Conservation (phyloP, 2,888 invertebrate genomes). For the Epinotia ramella region DNA sequence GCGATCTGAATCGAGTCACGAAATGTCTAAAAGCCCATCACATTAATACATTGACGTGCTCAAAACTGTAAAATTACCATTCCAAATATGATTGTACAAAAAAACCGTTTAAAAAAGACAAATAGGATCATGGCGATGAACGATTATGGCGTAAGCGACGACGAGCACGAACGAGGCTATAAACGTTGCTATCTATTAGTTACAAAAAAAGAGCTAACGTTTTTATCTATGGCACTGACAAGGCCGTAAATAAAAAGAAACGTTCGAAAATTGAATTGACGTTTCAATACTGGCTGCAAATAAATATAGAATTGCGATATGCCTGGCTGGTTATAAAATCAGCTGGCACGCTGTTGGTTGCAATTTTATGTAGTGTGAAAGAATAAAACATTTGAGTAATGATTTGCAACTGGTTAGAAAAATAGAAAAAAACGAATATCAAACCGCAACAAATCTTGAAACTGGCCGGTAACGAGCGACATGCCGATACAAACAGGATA, state of each 20-base stretch:
- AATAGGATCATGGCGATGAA: conserved; percentile 64
- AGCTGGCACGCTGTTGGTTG: neutral
- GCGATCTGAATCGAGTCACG: conserved; percentile 70
- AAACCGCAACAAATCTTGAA: conserved; percentile 26
- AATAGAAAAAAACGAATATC: conserved; percentile 9
- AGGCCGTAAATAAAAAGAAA: conserved; percentile 31
- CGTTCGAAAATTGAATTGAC: conserved; percentile 10
- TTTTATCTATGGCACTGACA: conserved; percentile 36
- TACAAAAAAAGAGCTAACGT: conserved; percentile 27
- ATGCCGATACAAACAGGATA: conserved; percentile 23
- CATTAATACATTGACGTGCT: conserved; percentile 82
- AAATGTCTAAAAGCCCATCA: conserved; percentile 69
- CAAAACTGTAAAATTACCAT: conserved; percentile 84
- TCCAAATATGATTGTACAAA: conserved; percentile 67
- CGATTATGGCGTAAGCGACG: conserved; percentile 66
- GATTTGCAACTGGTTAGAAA: neutral
- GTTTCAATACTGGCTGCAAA: neutral
- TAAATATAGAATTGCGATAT: neutral
- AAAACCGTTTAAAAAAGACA: conserved; percentile 59
- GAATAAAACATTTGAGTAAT: neutral
- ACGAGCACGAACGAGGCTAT: conserved; percentile 63
- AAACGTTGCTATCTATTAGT: conserved; percentile 51
- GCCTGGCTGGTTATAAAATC: neutral
- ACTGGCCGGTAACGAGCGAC: conserved; percentile 15
- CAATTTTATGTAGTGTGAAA: conserved; percentile 5